Percentiles rank a stretch among this genome's conserved stretches.
Evolutionary conservation across 1,140 invertebrate genomes (phyloP).

Genomic region (Drosophila yakuba): DNA sequence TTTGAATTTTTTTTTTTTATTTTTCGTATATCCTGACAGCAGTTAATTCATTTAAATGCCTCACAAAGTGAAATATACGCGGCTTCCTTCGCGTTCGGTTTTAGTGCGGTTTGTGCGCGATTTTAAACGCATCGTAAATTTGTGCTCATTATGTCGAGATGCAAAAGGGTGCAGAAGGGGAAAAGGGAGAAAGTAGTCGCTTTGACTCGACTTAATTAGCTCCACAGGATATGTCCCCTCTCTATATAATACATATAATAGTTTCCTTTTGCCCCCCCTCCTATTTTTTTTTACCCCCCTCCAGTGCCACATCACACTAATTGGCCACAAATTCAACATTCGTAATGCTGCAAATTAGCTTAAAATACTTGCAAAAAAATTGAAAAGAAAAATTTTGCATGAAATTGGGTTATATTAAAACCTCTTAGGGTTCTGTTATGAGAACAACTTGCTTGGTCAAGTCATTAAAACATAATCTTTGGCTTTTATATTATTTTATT

Average conservation of each 20-base stretch:
- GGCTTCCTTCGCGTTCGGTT: slow-evolving; percentile 18
- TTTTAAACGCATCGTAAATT: slow-evolving; percentile 59
- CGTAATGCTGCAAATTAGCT: slow-evolving; percentile 19
- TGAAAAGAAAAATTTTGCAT: background rate
- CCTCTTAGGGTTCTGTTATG: background rate
- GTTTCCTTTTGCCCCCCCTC: background rate
- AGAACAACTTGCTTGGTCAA: no score
- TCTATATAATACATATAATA: slow-evolving; percentile 1
- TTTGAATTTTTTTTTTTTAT: background rate
- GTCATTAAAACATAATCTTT: background rate
- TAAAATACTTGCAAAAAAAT: slow-evolving; percentile 1
- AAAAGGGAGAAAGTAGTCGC: background rate
- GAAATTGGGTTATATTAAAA: background rate
- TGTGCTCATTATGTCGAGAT: slow-evolving; percentile 46
- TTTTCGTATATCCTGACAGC: slow-evolving; percentile 27
- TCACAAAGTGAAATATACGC: slow-evolving; percentile 52
- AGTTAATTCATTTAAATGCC: slow-evolving; percentile 66
- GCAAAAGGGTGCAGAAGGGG: background rate
- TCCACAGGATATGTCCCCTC: background rate
- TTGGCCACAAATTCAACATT: slow-evolving; percentile 25
- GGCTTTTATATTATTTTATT: background rate
- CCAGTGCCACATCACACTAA: slow-evolving; percentile 6
- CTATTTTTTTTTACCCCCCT: background rate
- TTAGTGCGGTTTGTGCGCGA: slow-evolving; percentile 18
- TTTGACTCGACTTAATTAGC: slow-evolving; percentile 30